Percentiles rank a stretch among this genome's conserved stretches.
Conservation (phyloP, 1,140 invertebrate genomes). For the Drosophila bocki region DNA sequence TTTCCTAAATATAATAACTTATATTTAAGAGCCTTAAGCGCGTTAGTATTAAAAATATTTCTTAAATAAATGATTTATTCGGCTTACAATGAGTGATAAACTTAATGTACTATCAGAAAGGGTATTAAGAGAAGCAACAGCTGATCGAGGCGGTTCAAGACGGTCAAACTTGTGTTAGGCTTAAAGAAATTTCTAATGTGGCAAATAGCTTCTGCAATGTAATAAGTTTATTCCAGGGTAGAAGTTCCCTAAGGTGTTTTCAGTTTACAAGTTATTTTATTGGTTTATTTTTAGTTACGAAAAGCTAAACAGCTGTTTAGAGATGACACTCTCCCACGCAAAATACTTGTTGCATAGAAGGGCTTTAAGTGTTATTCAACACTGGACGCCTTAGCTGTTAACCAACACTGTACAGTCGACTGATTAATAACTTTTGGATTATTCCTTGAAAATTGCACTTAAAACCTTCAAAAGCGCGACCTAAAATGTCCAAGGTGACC, state of each 20-base stretch:
- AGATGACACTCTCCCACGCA: neutral
- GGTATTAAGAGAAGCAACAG: conserved; percentile 27
- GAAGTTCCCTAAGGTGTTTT: neutral
- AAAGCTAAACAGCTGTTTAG: neutral
- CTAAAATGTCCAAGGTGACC: conserved; percentile 86
- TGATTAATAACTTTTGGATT: conserved; percentile 8
- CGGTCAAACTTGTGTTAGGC: conserved; percentile 8
- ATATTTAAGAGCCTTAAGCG: neutral
- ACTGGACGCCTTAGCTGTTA: neutral
- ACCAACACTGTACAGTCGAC: conserved; percentile 21
- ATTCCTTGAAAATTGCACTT: conserved; percentile 9
- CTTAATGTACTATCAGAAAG: neutral
- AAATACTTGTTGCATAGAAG: conserved; percentile 6
- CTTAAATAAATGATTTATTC: neutral
- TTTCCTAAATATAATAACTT: neutral
- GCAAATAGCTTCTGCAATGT: neutral
- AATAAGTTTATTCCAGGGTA: neutral
- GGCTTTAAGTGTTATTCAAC: neutral
- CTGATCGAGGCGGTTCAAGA: conserved; percentile 18
- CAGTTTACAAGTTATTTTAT: neutral
- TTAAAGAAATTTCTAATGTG: neutral
- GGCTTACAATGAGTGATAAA: neutral
- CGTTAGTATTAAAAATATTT: neutral
- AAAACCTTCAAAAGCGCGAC: neutral
- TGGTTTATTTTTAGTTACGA: too few species aligned